Percentiles rank a stretch among this genome's conserved stretches.
phyloP scores from a whole-genome alignment of 2,113 vertebrate genomes.

The Probosciger aterrimus region DNA sequence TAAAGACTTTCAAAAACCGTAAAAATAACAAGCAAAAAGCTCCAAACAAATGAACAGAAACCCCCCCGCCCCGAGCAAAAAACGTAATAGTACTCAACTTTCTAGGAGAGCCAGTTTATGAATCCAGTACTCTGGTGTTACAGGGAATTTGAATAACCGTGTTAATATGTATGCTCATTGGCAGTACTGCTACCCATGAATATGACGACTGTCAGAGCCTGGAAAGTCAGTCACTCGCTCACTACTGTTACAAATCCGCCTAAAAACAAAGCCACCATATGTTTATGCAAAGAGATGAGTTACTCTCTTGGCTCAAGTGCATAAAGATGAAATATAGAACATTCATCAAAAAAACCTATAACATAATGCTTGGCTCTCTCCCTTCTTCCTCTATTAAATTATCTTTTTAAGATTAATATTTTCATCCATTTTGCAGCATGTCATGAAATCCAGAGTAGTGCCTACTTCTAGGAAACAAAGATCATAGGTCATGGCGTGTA shows the following conservation, averaged over 20 bases:
- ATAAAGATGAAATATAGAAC: conserved; percentile 36
- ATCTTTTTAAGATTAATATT: conserved; percentile 24
- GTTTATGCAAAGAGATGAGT: conserved; percentile 32
- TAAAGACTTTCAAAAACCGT: neutral
- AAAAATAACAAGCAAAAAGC: neutral
- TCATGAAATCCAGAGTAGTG: neutral
- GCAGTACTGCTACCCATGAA: neutral
- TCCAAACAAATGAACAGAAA: neutral
- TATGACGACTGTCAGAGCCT: neutral
- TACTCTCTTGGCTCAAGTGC: conserved; percentile 29
- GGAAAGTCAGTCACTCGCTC: conserved; percentile 37
- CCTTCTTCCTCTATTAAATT: conserved; percentile 30
- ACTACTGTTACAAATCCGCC: conserved; percentile 20
- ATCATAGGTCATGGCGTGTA: neutral
- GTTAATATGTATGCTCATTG: conserved; percentile 6
- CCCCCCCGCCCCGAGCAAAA: fast-evolving
- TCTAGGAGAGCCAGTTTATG: neutral
- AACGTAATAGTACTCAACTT: neutral
- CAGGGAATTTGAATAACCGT: neutral
- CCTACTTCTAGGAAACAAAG: neutral
- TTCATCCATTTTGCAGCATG: conserved; percentile 22
- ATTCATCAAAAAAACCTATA: conserved; percentile 2
- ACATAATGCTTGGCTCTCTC: neutral
- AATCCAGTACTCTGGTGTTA: neutral
- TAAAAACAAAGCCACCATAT: conserved; percentile 47